phyloP scores from a whole-genome alignment of 2,113 vertebrate genomes.

The Notarius lentiginosus region DNA sequence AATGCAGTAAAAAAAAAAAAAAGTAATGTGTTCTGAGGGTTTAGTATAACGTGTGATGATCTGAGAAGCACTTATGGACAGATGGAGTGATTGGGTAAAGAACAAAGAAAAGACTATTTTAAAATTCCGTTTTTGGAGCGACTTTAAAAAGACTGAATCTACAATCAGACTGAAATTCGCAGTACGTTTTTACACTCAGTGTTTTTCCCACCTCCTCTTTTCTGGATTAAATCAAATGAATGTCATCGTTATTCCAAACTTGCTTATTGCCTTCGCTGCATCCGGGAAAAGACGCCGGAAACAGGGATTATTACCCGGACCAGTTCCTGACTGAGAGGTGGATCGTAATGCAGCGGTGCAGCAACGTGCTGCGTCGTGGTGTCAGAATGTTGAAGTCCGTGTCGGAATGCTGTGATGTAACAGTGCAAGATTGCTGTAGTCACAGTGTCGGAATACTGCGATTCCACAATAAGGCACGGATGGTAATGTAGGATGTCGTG shows the following conservation, averaged over 20 bases:
- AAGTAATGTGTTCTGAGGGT: slow-evolving; percentile 59
- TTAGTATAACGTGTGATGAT: slow-evolving; percentile 57
- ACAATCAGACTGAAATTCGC: slow-evolving; percentile 62
- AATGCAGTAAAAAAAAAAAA: slow-evolving; percentile 76
- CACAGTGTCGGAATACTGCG: too few species aligned
- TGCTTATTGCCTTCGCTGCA: slow-evolving; percentile 69
- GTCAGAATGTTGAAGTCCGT: background rate
- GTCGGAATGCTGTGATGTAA: background rate
- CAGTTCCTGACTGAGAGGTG: background rate
- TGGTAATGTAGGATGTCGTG: too few species aligned
- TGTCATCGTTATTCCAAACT: slow-evolving; percentile 76
- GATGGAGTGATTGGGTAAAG: slow-evolving; percentile 60
- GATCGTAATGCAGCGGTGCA: background rate
- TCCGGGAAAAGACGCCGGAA: slow-evolving; percentile 61
- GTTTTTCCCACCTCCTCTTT: slow-evolving; percentile 9
- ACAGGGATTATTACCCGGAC: slow-evolving; percentile 61
- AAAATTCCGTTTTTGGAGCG: slow-evolving; percentile 56
- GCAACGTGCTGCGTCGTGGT: background rate
- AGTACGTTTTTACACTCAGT: slow-evolving; percentile 44
- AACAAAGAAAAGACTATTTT: slow-evolving; percentile 55
- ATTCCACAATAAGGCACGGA: background rate
- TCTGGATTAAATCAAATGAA: slow-evolving; percentile 69
- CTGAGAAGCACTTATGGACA: slow-evolving; percentile 73
- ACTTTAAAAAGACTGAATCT: slow-evolving; percentile 62
- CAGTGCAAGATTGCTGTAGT: too few species aligned